phyloP scores from a whole-genome alignment of 1,140 invertebrate species.

The Hydropsyche tenuis region DNA sequence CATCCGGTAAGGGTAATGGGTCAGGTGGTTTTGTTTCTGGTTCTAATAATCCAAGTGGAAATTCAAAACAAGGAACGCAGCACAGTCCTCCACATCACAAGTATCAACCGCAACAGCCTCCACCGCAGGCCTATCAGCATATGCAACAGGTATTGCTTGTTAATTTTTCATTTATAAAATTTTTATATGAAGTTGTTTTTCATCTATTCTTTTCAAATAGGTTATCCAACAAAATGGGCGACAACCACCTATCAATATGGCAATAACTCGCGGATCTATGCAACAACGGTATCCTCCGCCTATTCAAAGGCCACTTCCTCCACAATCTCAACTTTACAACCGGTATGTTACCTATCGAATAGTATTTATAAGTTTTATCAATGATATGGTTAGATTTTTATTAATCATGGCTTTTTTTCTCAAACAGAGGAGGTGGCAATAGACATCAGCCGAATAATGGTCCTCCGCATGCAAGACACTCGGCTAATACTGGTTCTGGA shows the following conservation, averaged over 20 bases:
- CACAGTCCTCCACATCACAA: constrained; percentile 61
- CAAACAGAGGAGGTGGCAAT: constrained; percentile 42
- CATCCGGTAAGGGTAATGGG: neutral
- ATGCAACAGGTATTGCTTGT: constrained; percentile 50
- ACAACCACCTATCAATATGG: constrained; percentile 48
- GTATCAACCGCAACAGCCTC: constrained; percentile 52
- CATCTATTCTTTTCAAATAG: constrained; percentile 14
- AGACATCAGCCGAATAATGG: constrained; percentile 42
- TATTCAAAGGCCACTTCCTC: constrained; percentile 57
- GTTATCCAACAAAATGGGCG: constrained; percentile 47
- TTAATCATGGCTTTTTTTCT: neutral
- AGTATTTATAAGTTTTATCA: neutral
- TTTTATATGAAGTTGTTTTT: too few relatives aligned
- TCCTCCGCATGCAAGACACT: constrained; percentile 28
- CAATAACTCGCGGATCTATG: constrained; percentile 52
- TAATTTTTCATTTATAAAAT: too few relatives aligned
- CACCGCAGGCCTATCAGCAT: constrained; percentile 50
- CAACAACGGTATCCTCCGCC: constrained; percentile 60
- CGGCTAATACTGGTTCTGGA: constrained; percentile 11
- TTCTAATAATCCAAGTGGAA: neutral
- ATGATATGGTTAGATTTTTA: neutral
- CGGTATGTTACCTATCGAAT: neutral
- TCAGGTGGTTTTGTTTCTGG: constrained; percentile 8
- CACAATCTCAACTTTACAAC: constrained; percentile 40
- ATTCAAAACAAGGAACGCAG: constrained; percentile 34